These are phyloP conservation scores for Nineta flava DNA, from an alignment of 2,888 invertebrate species.

Conservation along the genomic window DNA sequence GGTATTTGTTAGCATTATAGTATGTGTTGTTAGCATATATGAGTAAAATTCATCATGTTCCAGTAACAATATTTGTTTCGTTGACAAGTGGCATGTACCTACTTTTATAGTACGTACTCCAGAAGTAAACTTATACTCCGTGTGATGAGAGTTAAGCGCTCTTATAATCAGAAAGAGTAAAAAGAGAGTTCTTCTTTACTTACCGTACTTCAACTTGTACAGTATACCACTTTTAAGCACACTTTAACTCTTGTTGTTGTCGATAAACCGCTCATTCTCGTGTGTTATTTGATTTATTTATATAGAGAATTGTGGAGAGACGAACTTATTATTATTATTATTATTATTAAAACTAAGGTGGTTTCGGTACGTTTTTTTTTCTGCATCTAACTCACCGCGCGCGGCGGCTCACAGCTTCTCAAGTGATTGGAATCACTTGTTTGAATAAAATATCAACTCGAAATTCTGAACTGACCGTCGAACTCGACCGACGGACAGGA, in stretches of 20 bases:
- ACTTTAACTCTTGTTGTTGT: slow-evolving; percentile 5
- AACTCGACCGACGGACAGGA: too few relatives aligned
- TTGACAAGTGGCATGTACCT: slow-evolving; percentile 7
- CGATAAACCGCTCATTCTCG: not conserved
- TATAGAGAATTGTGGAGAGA: too few relatives aligned
- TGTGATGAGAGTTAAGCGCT: slow-evolving; percentile 26
- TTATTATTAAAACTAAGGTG: not conserved
- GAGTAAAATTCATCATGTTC: too few relatives aligned
- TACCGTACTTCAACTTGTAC: slow-evolving; percentile 15
- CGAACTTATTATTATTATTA: not conserved
- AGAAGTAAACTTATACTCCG: slow-evolving; percentile 1
- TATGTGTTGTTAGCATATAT: too few relatives aligned
- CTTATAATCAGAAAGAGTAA: slow-evolving; percentile 18
- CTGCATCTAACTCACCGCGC: too few relatives aligned
- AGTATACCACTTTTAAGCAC: slow-evolving; percentile 8
- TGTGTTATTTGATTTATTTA: slow-evolving; percentile 7
- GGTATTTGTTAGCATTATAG: too few relatives aligned
- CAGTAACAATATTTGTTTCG: not conserved
- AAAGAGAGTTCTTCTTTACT: too few relatives aligned
- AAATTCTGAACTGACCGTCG: too few relatives aligned
- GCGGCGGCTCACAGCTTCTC: too few relatives aligned
- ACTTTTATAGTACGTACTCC: slow-evolving; percentile 7
- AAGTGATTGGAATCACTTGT: too few relatives aligned
- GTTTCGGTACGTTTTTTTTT: not conserved
- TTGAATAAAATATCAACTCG: too few relatives aligned